phyloP scores from a whole-genome alignment of 2,113 vertebrate species.

The Sturnus vulgaris region DNA sequence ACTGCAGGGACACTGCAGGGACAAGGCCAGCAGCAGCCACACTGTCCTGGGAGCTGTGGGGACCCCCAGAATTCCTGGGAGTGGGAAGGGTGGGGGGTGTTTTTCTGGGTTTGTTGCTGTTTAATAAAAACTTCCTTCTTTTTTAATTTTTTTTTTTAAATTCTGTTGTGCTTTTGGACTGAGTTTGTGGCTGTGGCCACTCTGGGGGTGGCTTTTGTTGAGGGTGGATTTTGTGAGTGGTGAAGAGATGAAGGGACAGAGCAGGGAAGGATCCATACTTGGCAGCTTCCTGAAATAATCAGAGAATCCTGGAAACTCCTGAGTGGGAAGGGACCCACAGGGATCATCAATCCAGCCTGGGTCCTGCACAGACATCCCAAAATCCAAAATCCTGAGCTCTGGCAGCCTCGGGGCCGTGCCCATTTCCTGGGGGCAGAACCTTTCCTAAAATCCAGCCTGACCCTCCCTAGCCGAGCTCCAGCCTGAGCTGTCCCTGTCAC shows the following conservation, averaged over 20 bases:
- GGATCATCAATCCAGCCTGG: not conserved
- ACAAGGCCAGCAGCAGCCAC: not conserved
- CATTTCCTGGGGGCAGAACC: not conserved
- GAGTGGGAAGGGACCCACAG: no score
- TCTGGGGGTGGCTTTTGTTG: not conserved
- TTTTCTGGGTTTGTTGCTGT: not conserved
- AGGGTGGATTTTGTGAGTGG: not conserved
- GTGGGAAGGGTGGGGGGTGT: not conserved
- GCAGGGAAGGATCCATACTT: not conserved
- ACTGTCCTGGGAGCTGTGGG: not conserved
- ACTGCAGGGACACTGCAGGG: not conserved
- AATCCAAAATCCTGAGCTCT: not conserved
- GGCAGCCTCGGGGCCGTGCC: not conserved
- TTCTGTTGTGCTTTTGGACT: not conserved
- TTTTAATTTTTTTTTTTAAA: not conserved
- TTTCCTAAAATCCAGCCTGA: not conserved
- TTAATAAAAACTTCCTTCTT: not conserved
- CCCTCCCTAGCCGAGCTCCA: not conserved
- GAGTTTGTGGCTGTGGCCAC: rapidly evolving
- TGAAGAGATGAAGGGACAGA: not conserved
- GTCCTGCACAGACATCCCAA: not conserved
- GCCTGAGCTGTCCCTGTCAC: not conserved
- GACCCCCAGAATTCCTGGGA: not conserved
- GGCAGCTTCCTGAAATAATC: not conserved
- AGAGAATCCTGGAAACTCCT: not conserved